Evolutionary conservation across 2,888 invertebrate species (phyloP).

Genomic region (Agriopis marginaria): DNA sequence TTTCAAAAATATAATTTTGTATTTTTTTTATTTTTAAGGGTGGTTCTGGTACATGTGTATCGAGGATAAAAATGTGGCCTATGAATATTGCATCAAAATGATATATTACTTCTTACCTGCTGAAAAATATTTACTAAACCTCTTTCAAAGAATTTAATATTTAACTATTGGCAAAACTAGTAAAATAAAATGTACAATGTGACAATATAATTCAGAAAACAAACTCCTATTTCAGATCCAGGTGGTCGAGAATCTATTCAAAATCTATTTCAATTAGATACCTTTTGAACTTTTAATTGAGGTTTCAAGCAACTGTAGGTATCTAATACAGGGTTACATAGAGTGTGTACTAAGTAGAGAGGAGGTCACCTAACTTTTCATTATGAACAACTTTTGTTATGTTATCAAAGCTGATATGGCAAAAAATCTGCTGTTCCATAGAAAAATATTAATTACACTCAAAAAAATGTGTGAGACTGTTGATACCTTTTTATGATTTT

Average conservation of each 20-base stretch:
- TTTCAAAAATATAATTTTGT: no score
- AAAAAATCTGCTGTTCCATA: no score
- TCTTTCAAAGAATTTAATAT: slow-evolving; percentile 15
- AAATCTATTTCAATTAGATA: slow-evolving; percentile 7
- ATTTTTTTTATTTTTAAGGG: no score
- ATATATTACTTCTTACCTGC: background rate
- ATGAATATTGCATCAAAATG: background rate
- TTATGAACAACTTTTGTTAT: no score
- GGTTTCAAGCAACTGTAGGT: background rate
- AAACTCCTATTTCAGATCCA: slow-evolving; percentile 22
- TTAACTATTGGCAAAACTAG: slow-evolving; percentile 10
- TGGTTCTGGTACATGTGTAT: no score
- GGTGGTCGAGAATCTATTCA: slow-evolving; percentile 13
- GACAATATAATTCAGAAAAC: slow-evolving; percentile 21
- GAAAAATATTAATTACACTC: no score
- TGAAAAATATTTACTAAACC: background rate
- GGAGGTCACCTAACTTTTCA: no score
- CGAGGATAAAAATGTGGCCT: background rate
- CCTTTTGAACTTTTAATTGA: background rate
- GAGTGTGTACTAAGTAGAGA: no score
- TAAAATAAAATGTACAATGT: slow-evolving; percentile 22
- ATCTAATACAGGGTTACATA: background rate
- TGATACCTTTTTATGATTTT: no score
- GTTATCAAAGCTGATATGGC: no score
- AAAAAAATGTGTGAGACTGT: no score